Evolutionary conservation across 2,888 invertebrate genomes (phyloP), one percentile per base, ranked within the genome.

Genomic region (Rhabditoides inermis): DNA sequence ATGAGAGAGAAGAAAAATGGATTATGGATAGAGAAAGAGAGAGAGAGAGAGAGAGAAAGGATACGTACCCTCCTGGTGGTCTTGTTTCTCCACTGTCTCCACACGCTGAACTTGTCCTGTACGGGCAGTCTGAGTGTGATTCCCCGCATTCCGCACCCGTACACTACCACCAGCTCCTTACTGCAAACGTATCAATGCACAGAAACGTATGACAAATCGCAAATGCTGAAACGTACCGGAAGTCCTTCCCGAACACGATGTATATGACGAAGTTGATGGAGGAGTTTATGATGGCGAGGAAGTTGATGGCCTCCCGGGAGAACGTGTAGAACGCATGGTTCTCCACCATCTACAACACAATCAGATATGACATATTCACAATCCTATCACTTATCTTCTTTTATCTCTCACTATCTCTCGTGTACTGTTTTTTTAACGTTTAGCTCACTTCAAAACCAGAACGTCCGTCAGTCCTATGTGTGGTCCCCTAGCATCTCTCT

Each of bases 201-300:
- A n/a, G n/a, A n/a, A n/a, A n/a, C n/a, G n/a, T 39, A n/a, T 22
- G 1, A 18, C 18, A 39, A 1, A 15, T 39, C 22, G 18, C 1
- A 12, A 26, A 26, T 37, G 15, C n/a, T 2, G 39, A 42, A 40
- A 41, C 52, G 28, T 12, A 63, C 64, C 70, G 52, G 42, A 70
- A 70, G 78, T 94, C 92, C 77, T 92, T 89, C 1, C 94, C 94
- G 78, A 94, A 92, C 64, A 91, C 91, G 63, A 92, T 91, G 81
- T 95, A 95, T 70, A 95, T 90, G 63, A 95, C 85, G 78, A 95
- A 94, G 80, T 95, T 95, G 59, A 92, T 88, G 76, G 91, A 90
- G 75, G 91, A 91, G 81, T 95, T 95, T 77, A 94, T 85, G 60
- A 90, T 92, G 52, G 95, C 91, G 60, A 94, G 83, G 51, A 94